These are phyloP conservation scores for Pantala flavescens DNA, from an alignment of 1,140 invertebrate genomes.

Conservation along the genomic window DNA sequence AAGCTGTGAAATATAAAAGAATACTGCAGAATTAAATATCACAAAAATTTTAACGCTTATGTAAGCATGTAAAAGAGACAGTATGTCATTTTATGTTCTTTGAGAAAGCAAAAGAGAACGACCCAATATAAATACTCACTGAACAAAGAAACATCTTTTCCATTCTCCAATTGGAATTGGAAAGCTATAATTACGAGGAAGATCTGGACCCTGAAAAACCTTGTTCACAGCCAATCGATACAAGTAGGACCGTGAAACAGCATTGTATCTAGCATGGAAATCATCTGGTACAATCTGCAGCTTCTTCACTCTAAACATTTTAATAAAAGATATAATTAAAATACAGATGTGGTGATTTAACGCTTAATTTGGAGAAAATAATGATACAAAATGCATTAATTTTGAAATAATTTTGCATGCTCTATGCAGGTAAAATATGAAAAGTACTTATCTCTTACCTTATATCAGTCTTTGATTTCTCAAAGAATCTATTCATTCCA, in stretches of 20 bases:
- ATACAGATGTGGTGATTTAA: too few relatives aligned
- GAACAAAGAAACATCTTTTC: slow-evolving; percentile 38
- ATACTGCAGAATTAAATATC: too few relatives aligned
- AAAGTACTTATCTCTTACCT: slow-evolving; percentile 25
- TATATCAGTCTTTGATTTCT: slow-evolving; percentile 37
- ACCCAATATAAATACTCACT: slow-evolving; percentile 33
- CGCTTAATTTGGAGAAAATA: too few relatives aligned
- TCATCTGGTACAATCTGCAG: slow-evolving; percentile 42
- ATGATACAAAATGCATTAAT: too few relatives aligned
- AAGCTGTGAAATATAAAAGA: too few relatives aligned
- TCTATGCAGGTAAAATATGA: not conserved
- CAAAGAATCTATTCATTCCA: slow-evolving; percentile 47
- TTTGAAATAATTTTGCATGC: too few relatives aligned
- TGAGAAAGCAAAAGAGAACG: too few relatives aligned
- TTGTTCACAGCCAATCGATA: slow-evolving; percentile 47
- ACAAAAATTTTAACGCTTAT: too few relatives aligned
- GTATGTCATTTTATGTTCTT: too few relatives aligned
- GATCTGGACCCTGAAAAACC: not conserved
- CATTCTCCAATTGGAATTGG: slow-evolving; percentile 43
- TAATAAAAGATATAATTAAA: too few relatives aligned
- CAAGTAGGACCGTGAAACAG: slow-evolving; percentile 51
- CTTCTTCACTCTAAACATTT: slow-evolving; percentile 35
- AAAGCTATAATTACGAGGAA: not conserved
- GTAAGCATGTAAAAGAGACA: too few relatives aligned
- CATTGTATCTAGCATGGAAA: slow-evolving; percentile 48